Evolutionary conservation across 23 tunicate genomes (phyloP), one percentile per base, ranked within the genome.

Genomic region (Corella eumyota): DNA sequence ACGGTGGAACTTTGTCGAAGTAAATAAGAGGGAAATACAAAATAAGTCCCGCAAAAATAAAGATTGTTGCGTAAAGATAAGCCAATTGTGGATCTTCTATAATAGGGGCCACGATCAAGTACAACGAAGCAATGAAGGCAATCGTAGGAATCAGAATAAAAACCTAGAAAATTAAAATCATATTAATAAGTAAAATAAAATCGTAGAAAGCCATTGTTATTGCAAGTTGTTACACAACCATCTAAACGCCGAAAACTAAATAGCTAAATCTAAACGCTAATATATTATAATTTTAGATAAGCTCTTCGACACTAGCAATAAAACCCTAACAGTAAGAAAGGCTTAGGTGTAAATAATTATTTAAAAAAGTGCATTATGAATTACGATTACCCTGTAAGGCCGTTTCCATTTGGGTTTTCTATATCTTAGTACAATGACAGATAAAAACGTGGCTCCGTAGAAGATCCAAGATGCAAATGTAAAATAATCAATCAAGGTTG

Each of bases 401-500:
- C 97, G 52, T 50, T 79, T 54, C 70, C 77, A 66, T 33, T 79
- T 32, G 7, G 97, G 97, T 44, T 35, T 33, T 22, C 83, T 53
- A 54, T 66, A 67, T 1, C 97, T 37, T 2, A 90, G 69, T 2
- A 90, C 81, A 55, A 80, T 61, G 20, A 90, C 88, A 2, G 97
- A 90, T 9, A 74, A 35, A 51, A 90, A 90, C 1, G 97, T 90
- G 1, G 62, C 68, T 29, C 90, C 97, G 73, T 90, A 80, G 55
- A 90, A 80, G 13, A 82, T 80, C 97, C 97, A 90, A 23, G 80
- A 50, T 17, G 97, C 81, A 34, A 90, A 90, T 0, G 90, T 90
- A 68, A 90, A 90, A 59, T 90, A 90, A 32, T 90, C 88, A 59
- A 90, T 72, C 69, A 90, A 36, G 23, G 75, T 66, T 48, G 77